Evolutionary conservation across 2,113 vertebrate genomes (phyloP).

Genomic region (Bothrops jararaca): DNA sequence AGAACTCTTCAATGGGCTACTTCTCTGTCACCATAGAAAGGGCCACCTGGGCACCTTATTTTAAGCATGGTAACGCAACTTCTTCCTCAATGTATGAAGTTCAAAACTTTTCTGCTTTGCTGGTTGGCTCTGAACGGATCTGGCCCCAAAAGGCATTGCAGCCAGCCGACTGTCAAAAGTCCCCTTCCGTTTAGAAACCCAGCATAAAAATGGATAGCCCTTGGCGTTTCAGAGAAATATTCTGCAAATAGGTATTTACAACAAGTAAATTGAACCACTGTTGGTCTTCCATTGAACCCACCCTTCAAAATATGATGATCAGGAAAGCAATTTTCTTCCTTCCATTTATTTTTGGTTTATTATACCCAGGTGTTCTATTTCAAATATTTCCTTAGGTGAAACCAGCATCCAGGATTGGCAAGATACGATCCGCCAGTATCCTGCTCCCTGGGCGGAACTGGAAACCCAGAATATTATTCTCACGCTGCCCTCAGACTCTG

Average conservation of each 20-base stretch:
- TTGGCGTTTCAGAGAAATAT: neutral
- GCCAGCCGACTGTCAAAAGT: neutral
- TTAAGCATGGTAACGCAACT: constrained; percentile 64
- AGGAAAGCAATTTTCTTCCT: neutral
- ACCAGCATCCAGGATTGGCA: constrained; percentile 66
- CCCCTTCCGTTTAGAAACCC: too few relatives aligned
- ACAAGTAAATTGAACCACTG: too few relatives aligned
- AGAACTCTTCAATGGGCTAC: constrained; percentile 48
- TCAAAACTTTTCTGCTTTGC: neutral
- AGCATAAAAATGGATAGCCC: too few relatives aligned
- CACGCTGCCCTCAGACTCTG: constrained; percentile 67
- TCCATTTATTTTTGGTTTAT: neutral
- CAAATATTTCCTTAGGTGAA: constrained; percentile 51
- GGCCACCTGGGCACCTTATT: constrained; percentile 68
- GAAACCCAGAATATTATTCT: constrained; percentile 80
- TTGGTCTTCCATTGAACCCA: neutral
- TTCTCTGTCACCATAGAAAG: constrained; percentile 61
- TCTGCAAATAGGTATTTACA: neutral
- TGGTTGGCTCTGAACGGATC: neutral
- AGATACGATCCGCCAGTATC: constrained; percentile 58
- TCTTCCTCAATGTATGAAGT: neutral
- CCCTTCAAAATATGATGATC: neutral
- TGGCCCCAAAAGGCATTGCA: neutral
- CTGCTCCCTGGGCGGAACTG: constrained; percentile 78
- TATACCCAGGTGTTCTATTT: neutral